Base-by-base conservation (phyloP, 1,140 invertebrate species). In the Alviniconcha marisindica region DNA sequence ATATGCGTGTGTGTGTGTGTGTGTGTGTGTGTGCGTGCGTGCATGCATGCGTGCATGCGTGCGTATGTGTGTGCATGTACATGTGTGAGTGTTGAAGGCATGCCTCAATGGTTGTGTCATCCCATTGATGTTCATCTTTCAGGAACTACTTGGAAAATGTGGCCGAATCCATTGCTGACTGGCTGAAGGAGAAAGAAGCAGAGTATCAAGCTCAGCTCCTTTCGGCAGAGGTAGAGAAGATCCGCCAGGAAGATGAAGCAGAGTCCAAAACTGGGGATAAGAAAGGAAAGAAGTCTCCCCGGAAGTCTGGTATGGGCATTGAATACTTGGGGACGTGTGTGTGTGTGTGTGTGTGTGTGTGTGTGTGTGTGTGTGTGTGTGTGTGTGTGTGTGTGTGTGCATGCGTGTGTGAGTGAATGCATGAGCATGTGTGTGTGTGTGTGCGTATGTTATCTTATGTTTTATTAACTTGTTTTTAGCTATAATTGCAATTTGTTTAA, bases 81-180 rank as follows among this genome's bases (percentile, higher is more conserved):
- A 1, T 31, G 63, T 14, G n/a, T 69, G 33, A 24, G n/a, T 24
- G 63, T 36, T 4, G n/a, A n/a, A n/a, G n/a, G n/a, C n/a, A 69
- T 2, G 12, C 15, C 63, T 1, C 15, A 31, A 0, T 69, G 33
- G n/a, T 1, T 14, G 33, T 69, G n/a, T 69, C 2, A 1, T 2
- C 15, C n/a, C 63, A 5, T 31, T 31, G 63, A 14, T 69, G 15
- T 69, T 2, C 14, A 24, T 69, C 63, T 60, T 56, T 40, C 76
- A 93, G 93, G 82, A 93, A 93, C 80, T 93, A 93, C 84, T 82
- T 93, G 77, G 92, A 93, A 77, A 90, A 90, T 88, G 89, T 92
- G 0, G 88, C 90, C 0, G 90, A 91, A 71, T 88, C 87, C 18
- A 88, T 93, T 18, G 77, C 85, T 24, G 90, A 91, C 33, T 93